Evolutionary conservation across 1,140 invertebrate genomes (phyloP).

Genomic region (Anastatus disparis): DNA sequence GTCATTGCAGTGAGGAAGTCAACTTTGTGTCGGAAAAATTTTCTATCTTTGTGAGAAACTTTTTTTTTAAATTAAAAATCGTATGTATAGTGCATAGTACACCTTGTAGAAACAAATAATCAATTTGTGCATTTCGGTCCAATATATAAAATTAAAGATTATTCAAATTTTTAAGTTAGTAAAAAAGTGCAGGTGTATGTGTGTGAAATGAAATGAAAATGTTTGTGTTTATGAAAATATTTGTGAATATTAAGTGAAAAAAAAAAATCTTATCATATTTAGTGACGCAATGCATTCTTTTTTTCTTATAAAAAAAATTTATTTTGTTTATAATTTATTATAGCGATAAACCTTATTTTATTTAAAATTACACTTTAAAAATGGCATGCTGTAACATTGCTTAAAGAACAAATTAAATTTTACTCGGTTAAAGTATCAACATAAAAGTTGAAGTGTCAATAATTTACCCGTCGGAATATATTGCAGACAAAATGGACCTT

Average conservation of each 20-base stretch:
- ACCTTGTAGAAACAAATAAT: too few species aligned
- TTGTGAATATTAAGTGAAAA: too few species aligned
- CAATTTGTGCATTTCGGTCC: too few species aligned
- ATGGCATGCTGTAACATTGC: constrained; percentile 10
- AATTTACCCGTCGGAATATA: constrained; percentile 20
- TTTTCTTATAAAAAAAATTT: constrained; percentile 22
- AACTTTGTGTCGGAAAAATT: background rate
- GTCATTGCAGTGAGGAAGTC: constrained; percentile 9
- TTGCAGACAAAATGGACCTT: constrained; percentile 10
- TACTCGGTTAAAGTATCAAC: constrained; percentile 23
- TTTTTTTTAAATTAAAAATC: too few species aligned
- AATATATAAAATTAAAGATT: too few species aligned
- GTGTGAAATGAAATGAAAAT: too few species aligned
- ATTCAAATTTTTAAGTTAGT: too few species aligned
- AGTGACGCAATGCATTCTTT: too few species aligned
- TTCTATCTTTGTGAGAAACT: background rate
- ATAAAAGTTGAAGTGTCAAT: constrained; percentile 28
- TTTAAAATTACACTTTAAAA: constrained; percentile 25
- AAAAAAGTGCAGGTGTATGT: too few species aligned
- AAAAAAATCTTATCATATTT: too few species aligned
- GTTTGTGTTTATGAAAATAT: too few species aligned
- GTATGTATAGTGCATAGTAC: too few species aligned
- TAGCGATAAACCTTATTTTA: constrained; percentile 11
- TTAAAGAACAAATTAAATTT: constrained; percentile 29
- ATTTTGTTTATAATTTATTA: constrained; percentile 15